A percentile compares a stretch with the other conserved stretches of the same genome.
Evolutionary conservation across 2,888 invertebrate species (phyloP).

Genomic region (Chymomyza fuscimana): DNA sequence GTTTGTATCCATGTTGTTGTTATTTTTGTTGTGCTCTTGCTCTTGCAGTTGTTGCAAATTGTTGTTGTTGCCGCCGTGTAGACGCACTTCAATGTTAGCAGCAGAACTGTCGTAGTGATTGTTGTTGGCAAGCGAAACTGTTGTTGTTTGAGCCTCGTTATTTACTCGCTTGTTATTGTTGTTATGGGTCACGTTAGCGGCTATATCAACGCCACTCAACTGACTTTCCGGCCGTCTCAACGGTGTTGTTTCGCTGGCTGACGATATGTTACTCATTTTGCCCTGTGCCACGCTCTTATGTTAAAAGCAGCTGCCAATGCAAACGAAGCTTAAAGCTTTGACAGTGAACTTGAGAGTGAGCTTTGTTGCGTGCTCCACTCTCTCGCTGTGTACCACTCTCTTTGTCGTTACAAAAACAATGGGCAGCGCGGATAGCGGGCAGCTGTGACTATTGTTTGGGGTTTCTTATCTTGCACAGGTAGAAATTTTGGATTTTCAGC

Average conservation of each 20-base stretch:
- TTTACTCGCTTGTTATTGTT: constrained; percentile 19
- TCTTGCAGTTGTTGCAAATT: constrained; percentile 36
- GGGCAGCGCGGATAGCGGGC: not conserved
- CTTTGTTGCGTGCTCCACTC: constrained; percentile 8
- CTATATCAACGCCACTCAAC: constrained; percentile 39
- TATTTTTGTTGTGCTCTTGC: constrained; percentile 39
- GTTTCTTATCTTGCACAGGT: constrained; percentile 26
- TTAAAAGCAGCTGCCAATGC: not conserved
- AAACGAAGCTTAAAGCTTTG: constrained; percentile 42
- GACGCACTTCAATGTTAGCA: constrained; percentile 45
- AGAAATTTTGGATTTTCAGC: constrained; percentile 18
- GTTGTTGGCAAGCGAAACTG: constrained; percentile 36
- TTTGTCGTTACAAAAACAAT: not conserved
- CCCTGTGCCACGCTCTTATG: constrained; percentile 28
- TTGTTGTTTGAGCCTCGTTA: constrained; percentile 28
- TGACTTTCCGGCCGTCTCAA: constrained; percentile 74
- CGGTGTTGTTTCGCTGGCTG: constrained; percentile 79
- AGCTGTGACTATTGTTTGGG: not conserved
- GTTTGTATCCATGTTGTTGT: constrained; percentile 76
- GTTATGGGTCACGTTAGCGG: constrained; percentile 51
- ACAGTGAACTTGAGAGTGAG: constrained; percentile 59
- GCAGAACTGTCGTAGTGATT: constrained; percentile 32
- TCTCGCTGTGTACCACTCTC: not conserved
- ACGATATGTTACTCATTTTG: constrained; percentile 78
- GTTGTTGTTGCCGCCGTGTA: constrained; percentile 35